phyloP scores from a whole-genome alignment of 2,113 vertebrate species.

The Tricholaema leucomelas region DNA sequence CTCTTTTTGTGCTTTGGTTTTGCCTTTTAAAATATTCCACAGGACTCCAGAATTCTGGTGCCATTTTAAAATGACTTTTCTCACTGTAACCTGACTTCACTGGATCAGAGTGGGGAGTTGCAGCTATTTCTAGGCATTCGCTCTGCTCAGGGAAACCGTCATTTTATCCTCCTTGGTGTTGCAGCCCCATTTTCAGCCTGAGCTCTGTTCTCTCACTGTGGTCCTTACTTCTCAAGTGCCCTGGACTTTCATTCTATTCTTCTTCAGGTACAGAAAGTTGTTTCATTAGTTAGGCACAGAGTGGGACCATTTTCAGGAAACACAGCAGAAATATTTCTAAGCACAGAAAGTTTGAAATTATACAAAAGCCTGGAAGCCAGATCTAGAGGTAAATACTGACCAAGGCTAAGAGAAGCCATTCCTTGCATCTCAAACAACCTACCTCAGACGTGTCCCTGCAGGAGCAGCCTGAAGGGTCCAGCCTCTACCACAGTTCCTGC shows the following conservation, averaged over 20 bases:
- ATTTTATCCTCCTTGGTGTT: not conserved
- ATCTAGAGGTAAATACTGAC: not conserved
- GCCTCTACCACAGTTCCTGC: not conserved
- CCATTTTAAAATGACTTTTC: conserved; percentile 23
- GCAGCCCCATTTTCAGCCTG: not conserved
- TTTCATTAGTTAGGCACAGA: not conserved
- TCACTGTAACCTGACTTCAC: not conserved
- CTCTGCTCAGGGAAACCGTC: not conserved
- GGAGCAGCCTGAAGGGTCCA: not conserved
- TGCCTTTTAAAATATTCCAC: conserved; percentile 1
- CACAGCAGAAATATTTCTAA: not conserved
- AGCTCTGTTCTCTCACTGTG: not conserved
- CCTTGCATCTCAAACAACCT: not conserved
- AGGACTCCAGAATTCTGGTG: not conserved
- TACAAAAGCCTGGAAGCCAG: not conserved
- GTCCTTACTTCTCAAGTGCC: not conserved
- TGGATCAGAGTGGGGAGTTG: not conserved
- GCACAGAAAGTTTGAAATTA: not conserved
- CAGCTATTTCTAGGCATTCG: conserved; percentile 24
- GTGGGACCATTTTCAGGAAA: not conserved
- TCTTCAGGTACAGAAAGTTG: not conserved
- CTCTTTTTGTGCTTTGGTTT: conserved; percentile 15
- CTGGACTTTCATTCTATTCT: not conserved
- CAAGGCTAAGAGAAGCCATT: not conserved
- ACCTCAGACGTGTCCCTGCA: rapidly evolving